A percentile compares a stretch with the other conserved stretches of the same genome.
Conservation (phyloP, 2,797 vertebrate genomes). For the Clarias pachynema region DNA sequence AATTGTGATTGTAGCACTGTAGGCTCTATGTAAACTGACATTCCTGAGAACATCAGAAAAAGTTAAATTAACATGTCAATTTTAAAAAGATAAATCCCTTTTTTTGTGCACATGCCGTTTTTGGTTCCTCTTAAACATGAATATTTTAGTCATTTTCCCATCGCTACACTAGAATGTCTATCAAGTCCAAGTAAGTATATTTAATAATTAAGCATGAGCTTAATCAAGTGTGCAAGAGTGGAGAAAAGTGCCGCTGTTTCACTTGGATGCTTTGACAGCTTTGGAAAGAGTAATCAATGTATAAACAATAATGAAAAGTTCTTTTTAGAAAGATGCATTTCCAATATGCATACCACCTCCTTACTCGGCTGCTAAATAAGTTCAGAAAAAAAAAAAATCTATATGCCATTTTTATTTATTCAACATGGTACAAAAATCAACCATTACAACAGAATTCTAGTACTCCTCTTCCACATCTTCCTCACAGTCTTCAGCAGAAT, state of each 20-base stretch:
- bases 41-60: background rate
- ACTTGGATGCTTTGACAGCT: too few species aligned
- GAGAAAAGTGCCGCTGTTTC: background rate
- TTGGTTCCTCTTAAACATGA: background rate
- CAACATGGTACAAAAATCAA: background rate
- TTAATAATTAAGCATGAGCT: background rate
- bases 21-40: background rate
- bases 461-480: slow-evolving; percentile 41
- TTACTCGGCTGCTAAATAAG: background rate
- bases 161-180: too few species aligned
- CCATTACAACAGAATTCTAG: background rate
- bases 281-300: too few species aligned
- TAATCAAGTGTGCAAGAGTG: background rate
- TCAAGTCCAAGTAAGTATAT: background rate
- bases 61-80: too few species aligned
- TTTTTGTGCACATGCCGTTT: background rate
- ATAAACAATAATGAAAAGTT: background rate
- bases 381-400: background rate
- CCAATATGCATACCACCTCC: background rate
- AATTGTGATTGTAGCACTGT: too few species aligned
- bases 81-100: too few species aligned
- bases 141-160: too few species aligned
- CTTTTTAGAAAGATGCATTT: background rate
- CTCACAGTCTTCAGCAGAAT: slow-evolving; percentile 25
- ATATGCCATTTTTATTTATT: slow-evolving; percentile 4